Evolutionary conservation across 2,797 vertebrate species (phyloP).

Genomic region (Urosaurus nigricauda): DNA sequence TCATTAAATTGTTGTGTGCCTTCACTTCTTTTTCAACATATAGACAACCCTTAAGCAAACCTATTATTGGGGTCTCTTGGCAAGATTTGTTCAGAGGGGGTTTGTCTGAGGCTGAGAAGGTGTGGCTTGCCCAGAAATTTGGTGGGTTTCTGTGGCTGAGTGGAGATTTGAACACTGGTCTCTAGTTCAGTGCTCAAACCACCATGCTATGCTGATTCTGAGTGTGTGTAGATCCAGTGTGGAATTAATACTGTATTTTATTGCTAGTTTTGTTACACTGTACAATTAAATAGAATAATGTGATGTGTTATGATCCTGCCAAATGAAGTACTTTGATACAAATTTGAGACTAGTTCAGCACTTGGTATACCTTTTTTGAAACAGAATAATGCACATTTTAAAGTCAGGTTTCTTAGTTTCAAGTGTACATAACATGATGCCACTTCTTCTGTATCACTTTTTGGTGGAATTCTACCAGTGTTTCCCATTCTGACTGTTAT

Average conservation of each 20-base stretch:
- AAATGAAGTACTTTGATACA: constrained; percentile 18
- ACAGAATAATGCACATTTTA: background rate
- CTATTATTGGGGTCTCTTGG: too few relatives aligned
- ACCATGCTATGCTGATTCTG: background rate
- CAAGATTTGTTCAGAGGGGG: too few relatives aligned
- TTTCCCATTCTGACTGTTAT: background rate
- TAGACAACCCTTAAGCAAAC: too few relatives aligned
- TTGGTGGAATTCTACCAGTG: constrained; percentile 7
- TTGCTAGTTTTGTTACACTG: background rate
- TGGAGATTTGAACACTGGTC: too few relatives aligned
- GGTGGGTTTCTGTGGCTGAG: too few relatives aligned
- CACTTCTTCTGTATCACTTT: rapidly evolving
- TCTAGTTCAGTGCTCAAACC: too few relatives aligned
- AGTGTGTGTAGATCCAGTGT: background rate
- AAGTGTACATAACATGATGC: background rate
- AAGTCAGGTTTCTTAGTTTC: background rate
- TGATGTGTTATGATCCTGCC: background rate
- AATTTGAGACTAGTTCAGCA: background rate
- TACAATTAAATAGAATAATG: background rate
- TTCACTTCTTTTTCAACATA: too few relatives aligned
- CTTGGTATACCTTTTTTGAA: background rate
- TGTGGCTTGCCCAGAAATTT: too few relatives aligned
- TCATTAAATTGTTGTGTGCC: background rate
- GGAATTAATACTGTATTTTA: background rate
- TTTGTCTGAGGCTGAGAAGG: too few relatives aligned